Base-by-base conservation (phyloP, 2,888 invertebrate genomes). In the Eupithecia subumbrata region DNA sequence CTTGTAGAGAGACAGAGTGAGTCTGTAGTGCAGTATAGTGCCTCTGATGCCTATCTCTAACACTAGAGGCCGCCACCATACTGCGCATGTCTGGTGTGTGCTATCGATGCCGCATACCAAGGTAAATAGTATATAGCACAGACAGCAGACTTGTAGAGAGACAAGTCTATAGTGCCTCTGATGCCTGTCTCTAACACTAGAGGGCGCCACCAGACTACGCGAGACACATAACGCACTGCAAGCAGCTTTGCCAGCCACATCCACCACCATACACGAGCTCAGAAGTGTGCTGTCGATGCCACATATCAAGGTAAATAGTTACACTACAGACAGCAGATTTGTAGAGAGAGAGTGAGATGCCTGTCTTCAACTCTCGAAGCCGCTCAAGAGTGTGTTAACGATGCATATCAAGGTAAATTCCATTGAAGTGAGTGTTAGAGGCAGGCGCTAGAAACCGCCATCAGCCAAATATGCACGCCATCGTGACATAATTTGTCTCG, bases 31-130 rank as follows among this genome's bases (percentile, higher is more conserved):
- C 9, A 8, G n/a, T n/a, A n/a, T n/a, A n/a, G n/a, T n/a, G n/a
- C n/a, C n/a, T n/a, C 48, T 52, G 18, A 52, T 7, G n/a, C 48
- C 48, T n/a, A 8, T 52, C 48, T n/a, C 8, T 52, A 52, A 52
- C 98, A 86, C 85, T 94, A 74, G 91, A 91, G 82, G 94, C 94
- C 77, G 87, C 85, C 64, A 71, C 89, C 56, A 86, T 91, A 0
- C 85, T 34, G 34, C 34, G 34, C 34, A 5, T 2, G 34, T 92
- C 82, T 83, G 93, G 7, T 95, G 96, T 77, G 87, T 96, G 84
- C 95, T 97, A 30, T 93, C 95, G 64, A 94, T 96, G 87, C 96
- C 96, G 64, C 96, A 96, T 87, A 92, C 96, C 79, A 96, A 96
- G 96, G 96, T 96, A 85, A 63, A 5, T 63, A 34, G 5, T 12